Percentiles rank a stretch among this genome's conserved stretches.
Evolutionary conservation across 2,888 invertebrate genomes (phyloP).

Genomic region (Papilio protenor): DNA sequence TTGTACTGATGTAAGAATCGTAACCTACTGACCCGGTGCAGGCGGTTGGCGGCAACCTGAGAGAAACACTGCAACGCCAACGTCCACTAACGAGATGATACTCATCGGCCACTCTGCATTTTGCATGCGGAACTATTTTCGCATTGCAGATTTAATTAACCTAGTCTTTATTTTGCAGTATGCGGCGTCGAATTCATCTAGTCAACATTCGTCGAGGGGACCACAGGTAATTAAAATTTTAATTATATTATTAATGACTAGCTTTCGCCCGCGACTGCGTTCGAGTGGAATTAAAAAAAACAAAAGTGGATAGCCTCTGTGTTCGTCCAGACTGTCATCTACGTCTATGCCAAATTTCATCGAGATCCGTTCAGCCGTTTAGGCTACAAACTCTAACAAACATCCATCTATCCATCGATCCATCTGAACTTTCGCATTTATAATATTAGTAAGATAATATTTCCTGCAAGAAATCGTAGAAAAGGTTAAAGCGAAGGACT

Average conservation of each 20-base stretch:
- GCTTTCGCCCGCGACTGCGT: too few species aligned
- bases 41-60: conserved; percentile 26
- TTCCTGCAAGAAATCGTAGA: background rate
- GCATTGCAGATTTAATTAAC: conserved; percentile 40
- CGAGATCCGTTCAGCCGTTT: too few species aligned
- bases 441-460: too few species aligned
- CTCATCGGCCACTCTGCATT: conserved; percentile 42
- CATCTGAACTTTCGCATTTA: too few species aligned
- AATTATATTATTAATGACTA: too few species aligned
- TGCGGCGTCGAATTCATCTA: conserved; percentile 66
- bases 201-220: conserved; percentile 74
- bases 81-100: conserved; percentile 45
- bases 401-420: too few species aligned
- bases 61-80: conserved; percentile 39
- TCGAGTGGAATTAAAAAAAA: too few species aligned
- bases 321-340: too few species aligned
- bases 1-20: conserved; percentile 22
- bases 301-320: too few species aligned
- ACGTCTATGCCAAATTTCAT: too few species aligned
- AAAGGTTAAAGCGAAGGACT: background rate
- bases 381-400: too few species aligned
- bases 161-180: conserved; percentile 64
- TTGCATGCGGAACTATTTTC: conserved; percentile 40
- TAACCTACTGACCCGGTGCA: conserved; percentile 38
- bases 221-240: conserved; percentile 62